These are phyloP conservation scores for Argya squamiceps DNA, from an alignment of 2,797 vertebrate genomes.

Conservation along the genomic window DNA sequence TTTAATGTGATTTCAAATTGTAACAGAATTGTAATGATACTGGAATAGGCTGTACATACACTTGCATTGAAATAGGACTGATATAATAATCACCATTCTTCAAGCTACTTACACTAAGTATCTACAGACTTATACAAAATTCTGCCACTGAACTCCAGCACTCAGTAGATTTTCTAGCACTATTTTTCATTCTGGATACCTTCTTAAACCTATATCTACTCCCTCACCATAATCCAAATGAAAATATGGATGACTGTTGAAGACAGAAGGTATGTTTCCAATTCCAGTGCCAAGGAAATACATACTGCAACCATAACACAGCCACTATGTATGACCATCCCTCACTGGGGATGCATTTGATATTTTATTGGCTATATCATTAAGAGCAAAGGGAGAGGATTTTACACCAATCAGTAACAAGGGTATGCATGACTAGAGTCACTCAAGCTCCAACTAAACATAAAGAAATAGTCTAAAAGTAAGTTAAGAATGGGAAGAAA, in stretches of 20 bases:
- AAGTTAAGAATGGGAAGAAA: neutral
- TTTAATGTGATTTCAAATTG: neutral
- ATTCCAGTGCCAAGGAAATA: neutral
- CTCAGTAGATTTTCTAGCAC: neutral
- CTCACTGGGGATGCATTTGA: neutral
- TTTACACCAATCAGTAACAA: neutral
- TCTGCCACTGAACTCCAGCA: neutral
- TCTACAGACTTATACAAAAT: neutral
- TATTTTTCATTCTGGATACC: neutral
- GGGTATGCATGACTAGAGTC: neutral
- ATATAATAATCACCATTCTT: neutral
- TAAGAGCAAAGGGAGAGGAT: neutral
- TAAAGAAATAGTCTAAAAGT: neutral
- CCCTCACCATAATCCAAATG: neutral
- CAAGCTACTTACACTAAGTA: neutral
- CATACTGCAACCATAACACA: neutral
- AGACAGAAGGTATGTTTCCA: neutral
- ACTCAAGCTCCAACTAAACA: neutral
- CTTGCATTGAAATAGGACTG: conserved; percentile 16
- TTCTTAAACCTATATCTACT: neutral
- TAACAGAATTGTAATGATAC: neutral
- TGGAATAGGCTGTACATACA: neutral
- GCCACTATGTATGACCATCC: neutral
- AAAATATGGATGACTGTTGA: neutral
- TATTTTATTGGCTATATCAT: neutral